A percentile compares a stretch with the other conserved stretches of the same genome.
phyloP scores from a whole-genome alignment of 2,797 vertebrate species.

The Cygnus olor region DNA sequence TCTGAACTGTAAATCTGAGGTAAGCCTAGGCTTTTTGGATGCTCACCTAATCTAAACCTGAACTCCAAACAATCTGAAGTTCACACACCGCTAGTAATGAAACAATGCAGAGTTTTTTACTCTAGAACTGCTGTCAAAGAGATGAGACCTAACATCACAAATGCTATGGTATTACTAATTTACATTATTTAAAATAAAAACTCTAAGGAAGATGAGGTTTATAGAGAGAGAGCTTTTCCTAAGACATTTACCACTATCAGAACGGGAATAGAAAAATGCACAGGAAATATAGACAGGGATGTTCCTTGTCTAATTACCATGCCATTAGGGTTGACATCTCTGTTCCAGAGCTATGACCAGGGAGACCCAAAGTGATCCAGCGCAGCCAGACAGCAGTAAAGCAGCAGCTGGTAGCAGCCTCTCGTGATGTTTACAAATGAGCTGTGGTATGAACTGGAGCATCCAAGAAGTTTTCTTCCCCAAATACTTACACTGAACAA shows the following conservation, averaged over 20 bases:
- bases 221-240: not conserved
- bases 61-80: not conserved
- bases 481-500: not conserved
- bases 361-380: not conserved
- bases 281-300: not conserved
- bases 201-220: not conserved
- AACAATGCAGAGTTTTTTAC: not conserved
- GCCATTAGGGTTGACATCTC: not conserved
- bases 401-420: not conserved
- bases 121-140: not conserved
- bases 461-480: not conserved
- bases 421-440: not conserved
- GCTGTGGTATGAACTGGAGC: not conserved
- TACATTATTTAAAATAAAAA: not conserved
- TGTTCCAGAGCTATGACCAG: not conserved
- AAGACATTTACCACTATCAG: not conserved
- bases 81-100: not conserved
- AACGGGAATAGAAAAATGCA: not conserved
- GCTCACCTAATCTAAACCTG: not conserved
- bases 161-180: not conserved
- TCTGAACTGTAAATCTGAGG: constrained; percentile 10
- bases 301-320: not conserved
- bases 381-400: not conserved
- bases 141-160: not conserved
- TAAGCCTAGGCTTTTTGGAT: not conserved